Percentiles rank a stretch among this genome's conserved stretches.
phyloP scores from a whole-genome alignment of 2,888 invertebrate species.

The Clusia tigrina region DNA sequence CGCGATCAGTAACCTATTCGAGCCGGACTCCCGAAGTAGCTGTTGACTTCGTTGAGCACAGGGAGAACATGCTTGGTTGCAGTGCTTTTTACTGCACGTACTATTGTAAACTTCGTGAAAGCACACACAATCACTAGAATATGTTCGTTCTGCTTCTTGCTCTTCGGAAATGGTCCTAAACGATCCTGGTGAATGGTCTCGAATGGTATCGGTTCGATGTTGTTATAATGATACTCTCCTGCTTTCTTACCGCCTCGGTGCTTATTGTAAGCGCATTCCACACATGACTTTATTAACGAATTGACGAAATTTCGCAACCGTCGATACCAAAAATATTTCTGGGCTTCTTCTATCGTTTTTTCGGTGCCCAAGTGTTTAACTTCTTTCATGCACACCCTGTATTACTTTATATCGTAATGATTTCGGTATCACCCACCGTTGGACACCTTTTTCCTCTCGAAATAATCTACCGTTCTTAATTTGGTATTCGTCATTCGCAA shows the following conservation, averaged over 20 bases:
- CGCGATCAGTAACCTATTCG: slow-evolving; percentile 41
- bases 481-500: no score
- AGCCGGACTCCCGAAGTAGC: slow-evolving; percentile 38
- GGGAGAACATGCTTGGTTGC: slow-evolving; percentile 22
- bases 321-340: not conserved
- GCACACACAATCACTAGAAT: slow-evolving; percentile 25
- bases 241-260: slow-evolving; percentile 10
- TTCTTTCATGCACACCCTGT: no score
- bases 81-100: slow-evolving; percentile 26
- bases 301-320: not conserved
- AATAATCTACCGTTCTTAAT: no score
- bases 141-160: slow-evolving; percentile 21
- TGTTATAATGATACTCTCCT: slow-evolving; percentile 19
- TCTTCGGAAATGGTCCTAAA: slow-evolving; percentile 26
- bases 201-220: slow-evolving; percentile 21
- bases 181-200: slow-evolving; percentile 23
- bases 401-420: no score
- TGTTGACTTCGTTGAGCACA: slow-evolving; percentile 18
- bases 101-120: slow-evolving; percentile 28
- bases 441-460: no score
- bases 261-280: slow-evolving; percentile 40
- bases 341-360: not conserved
- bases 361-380: no score
- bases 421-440: no score
- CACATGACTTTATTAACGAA: not conserved